Base-by-base conservation (phyloP, 2,797 vertebrate species). In the Heliangelus exortis region DNA sequence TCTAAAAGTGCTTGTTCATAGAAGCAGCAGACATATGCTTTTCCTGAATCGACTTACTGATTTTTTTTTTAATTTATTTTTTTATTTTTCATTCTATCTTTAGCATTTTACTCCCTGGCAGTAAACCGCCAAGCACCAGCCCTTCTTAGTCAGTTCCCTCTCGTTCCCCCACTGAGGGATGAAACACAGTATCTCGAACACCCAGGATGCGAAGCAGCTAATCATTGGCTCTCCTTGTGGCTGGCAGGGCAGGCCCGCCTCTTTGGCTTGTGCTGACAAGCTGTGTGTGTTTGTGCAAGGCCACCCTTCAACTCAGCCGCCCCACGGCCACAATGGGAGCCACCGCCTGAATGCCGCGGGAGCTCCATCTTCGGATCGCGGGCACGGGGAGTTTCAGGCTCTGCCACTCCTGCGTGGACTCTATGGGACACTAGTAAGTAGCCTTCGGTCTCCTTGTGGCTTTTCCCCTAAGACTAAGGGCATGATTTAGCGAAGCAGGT, bases 221-320 rank as follows among this genome's bases (percentile, higher is more conserved):
- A 76, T 96, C 97, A 97, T 98, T 98, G 98, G 97, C 93, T 96
- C 62, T 31, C 96, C 91, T 78, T 93, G 97, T 96, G 96, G 97
- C 91, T 92, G 95, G 92, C 75, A 74, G 69, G n/a, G 84, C 76
- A 71, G 96, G 75, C 96, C 97, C 97, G 91, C 97, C 97, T 96
- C 95, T 91, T 96, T 96, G 96, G 97, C 97, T 97, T 89, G 95
- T 82, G 95, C 97, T 97, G 96, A 97, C 97, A 95, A 96, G 97
- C 97, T 97, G 97, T 97, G 97, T 97, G 91, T 97, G 96, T 97
- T 97, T 97, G 97, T 93, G 93, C 92, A 80, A 97, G 96, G 97
- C 97, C 96, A 96, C 96, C 91, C 97, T 97, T 97, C 95, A 95
- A 95, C 96, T 93, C 82, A 41, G 95, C 92, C 36, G 89, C 92